These are phyloP conservation scores for Macquaria australasica DNA, from an alignment of 2,113 vertebrate genomes.

Conservation along the genomic window DNA sequence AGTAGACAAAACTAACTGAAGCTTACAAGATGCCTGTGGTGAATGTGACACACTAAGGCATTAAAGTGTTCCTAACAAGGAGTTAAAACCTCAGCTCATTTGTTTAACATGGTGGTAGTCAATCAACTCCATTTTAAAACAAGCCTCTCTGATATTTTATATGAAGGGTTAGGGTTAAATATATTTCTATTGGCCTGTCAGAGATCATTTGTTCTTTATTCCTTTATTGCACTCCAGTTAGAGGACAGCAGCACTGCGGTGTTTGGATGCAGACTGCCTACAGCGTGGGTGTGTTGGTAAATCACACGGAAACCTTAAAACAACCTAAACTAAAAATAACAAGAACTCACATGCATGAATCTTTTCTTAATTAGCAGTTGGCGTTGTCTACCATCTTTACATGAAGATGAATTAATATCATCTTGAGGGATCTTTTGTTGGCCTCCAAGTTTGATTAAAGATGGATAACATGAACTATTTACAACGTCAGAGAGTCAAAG, in stretches of 20 bases:
- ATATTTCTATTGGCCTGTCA: neutral
- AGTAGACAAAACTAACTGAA: neutral
- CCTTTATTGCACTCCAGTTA: neutral
- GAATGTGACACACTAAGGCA: neutral
- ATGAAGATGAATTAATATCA: neutral
- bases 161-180: neutral
- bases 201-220: neutral
- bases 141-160: neutral
- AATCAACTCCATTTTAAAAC: neutral
- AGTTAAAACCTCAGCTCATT: neutral
- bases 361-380: neutral
- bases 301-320: constrained; percentile 14
- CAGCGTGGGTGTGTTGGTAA: constrained; percentile 15
- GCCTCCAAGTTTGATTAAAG: neutral
- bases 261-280: constrained; percentile 5
- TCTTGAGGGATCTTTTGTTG: neutral
- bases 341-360: neutral
- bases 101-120: neutral
- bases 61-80: neutral
- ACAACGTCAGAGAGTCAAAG: too few relatives aligned
- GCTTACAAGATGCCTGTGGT: neutral
- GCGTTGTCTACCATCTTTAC: neutral
- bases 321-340: constrained; percentile 30
- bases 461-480: neutral
- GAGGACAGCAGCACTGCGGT: constrained; percentile 13